Evolutionary conservation across 2,797 vertebrate species (phyloP), one percentile per base, ranked within the genome.

Genomic region (Stomatorhinus walkeri): DNA sequence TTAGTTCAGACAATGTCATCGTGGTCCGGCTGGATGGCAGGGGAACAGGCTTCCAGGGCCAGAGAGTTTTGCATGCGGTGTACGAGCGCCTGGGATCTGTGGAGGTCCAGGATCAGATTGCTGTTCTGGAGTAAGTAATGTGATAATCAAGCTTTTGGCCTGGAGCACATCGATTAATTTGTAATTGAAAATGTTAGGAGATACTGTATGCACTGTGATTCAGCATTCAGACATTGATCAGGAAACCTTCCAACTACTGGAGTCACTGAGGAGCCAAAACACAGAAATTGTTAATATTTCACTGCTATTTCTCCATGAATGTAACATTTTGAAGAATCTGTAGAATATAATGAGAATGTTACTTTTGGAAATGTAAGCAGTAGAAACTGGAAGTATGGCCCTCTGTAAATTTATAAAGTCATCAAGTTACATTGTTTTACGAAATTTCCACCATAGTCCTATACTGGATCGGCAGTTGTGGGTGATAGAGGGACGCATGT

Each of bases 1-100:
- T 91, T 49, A 91, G 92, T 64, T 90, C 89, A 22, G 88, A 92
- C 46, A 56, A 87, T 10, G 89, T 92, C 16, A 92, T 92, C 0
- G 90, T 91, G 64, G 92, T 89, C 28, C 90, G 91, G 1, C 32
- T 91, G 89, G 91, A 93, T 0, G 88, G 90, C 81, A 89, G 91
- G 36, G 91, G 92, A 14, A 92, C 90, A n/a, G 90, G 91, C 0
- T 92, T 88, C 68, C 90, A 89, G 72, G 92, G 91, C 48, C 89
- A 91, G 64, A 88, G 90, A 64, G 68, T 92, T 48, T 88, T 92
- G 43, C 90, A 92, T 40, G 87, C 89, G 5, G 81, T 92, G 24
- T 51, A 93, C 88, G 88, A 89, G 64, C 89, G 90, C 0, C 36
- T 93, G 68, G 92, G 92, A 14, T 83, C 89, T 1, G 59, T 89